A percentile compares a stretch with the other conserved stretches of the same genome.
phyloP scores from a whole-genome alignment of 2,888 invertebrate genomes.

The Myathropa florea region DNA sequence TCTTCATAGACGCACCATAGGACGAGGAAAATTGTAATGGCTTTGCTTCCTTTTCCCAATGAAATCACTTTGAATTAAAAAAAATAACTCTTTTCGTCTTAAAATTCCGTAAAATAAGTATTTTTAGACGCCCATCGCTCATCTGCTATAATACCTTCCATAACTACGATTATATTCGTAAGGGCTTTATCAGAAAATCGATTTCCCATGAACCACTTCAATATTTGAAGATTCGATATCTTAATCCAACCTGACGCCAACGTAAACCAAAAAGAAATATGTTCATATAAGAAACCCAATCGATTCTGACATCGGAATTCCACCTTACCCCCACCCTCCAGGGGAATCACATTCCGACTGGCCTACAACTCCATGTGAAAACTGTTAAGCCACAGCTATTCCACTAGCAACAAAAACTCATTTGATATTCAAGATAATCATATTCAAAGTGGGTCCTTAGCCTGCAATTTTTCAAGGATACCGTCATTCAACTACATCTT shows the following conservation, averaged over 20 bases:
- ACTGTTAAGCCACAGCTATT: background rate
- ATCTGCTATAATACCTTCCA: background rate
- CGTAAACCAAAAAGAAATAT: background rate
- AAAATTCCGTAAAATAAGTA: background rate
- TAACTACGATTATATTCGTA: background rate
- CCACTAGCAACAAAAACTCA: conserved; percentile 14
- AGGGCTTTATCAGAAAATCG: conserved; percentile 22
- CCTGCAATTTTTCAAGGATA: conserved; percentile 60
- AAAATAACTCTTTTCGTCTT: background rate
- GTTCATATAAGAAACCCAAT: conserved; percentile 4
- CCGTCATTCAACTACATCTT: conserved; percentile 37
- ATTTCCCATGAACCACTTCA: conserved; percentile 34
- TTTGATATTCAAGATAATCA: conserved; percentile 64
- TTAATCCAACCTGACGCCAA: background rate
- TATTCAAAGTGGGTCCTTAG: conserved; percentile 61
- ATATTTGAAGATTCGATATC: conserved; percentile 20
- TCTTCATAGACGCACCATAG: no score
- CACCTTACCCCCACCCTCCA: background rate
- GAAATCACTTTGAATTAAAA: background rate
- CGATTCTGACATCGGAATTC: conserved; percentile 5
- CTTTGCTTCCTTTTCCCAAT: no score
- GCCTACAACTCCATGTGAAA: background rate
- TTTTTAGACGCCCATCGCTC: background rate
- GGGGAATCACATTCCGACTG: background rate
- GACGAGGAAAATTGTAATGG: no score